Evolutionary conservation across 2,797 vertebrate species (phyloP).

Genomic region (Molossus alvarezi): DNA sequence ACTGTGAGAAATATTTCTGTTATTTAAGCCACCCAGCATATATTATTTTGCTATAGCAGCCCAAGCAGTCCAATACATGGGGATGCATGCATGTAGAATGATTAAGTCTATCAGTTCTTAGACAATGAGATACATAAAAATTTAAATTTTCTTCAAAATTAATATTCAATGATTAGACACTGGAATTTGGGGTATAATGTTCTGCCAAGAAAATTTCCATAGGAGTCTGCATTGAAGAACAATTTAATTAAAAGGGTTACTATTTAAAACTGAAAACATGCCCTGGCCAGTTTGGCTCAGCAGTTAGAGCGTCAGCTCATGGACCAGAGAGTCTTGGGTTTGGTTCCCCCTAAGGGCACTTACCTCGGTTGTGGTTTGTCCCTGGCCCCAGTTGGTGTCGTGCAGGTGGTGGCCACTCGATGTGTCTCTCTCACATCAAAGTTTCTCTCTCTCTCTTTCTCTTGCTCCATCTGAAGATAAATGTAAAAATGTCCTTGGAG

Average conservation of each 20-base stretch:
- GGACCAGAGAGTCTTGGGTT: too few relatives aligned
- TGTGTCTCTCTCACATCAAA: too few relatives aligned
- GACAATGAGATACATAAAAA: background rate
- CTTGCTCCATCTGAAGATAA: too few relatives aligned
- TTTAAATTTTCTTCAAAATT: background rate
- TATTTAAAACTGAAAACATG: background rate
- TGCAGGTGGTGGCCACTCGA: too few relatives aligned
- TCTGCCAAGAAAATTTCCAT: background rate
- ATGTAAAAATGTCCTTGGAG: too few relatives aligned
- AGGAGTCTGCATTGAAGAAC: background rate
- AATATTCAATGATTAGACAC: background rate
- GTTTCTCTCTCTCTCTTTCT: too few relatives aligned
- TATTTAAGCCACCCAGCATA: background rate
- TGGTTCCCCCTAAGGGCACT: too few relatives aligned
- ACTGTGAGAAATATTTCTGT: slow-evolving; percentile 12
- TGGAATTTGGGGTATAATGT: background rate
- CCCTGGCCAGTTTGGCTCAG: too few relatives aligned
- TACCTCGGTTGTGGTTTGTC: too few relatives aligned
- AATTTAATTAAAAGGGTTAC: slow-evolving; percentile 25
- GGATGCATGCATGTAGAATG: background rate
- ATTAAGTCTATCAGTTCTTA: background rate
- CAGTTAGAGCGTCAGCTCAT: too few relatives aligned
- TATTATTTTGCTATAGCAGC: background rate
- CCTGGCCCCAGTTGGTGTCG: too few relatives aligned
- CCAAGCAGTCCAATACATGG: background rate